Evolutionary conservation across 2,888 invertebrate genomes (phyloP).

Genomic region (Papilio elwesi): DNA sequence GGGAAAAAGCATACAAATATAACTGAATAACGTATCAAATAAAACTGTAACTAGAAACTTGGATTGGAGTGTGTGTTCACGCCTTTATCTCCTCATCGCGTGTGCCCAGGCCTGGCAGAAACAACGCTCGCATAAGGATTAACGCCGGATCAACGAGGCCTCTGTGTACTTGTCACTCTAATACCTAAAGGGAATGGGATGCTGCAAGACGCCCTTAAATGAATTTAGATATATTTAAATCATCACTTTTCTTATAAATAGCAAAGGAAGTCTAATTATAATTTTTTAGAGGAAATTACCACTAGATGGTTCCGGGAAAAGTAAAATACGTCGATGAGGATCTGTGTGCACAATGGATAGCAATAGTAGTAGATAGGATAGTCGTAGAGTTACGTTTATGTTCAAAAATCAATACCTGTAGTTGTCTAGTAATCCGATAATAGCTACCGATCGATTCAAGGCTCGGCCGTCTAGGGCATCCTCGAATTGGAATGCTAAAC

Average conservation of each 20-base stretch:
- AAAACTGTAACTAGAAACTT: slow-evolving; percentile 48
- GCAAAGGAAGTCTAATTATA: neutral
- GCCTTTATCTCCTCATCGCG: slow-evolving; percentile 59
- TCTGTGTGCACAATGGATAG: too few relatives aligned
- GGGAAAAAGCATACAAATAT: slow-evolving; percentile 40
- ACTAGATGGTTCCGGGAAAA: too few relatives aligned
- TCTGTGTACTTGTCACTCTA: slow-evolving; percentile 49
- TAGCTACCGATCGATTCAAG: too few relatives aligned
- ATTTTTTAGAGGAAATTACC: neutral
- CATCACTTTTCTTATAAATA: slow-evolving; percentile 42
- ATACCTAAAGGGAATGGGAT: slow-evolving; percentile 35
- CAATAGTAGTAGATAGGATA: too few relatives aligned
- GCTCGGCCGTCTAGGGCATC: too few relatives aligned
- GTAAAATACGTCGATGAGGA: too few relatives aligned
- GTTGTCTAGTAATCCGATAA: too few relatives aligned
- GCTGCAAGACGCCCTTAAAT: slow-evolving; percentile 43
- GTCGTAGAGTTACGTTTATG: too few relatives aligned
- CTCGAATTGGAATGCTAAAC: too few relatives aligned
- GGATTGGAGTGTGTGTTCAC: slow-evolving; percentile 48
- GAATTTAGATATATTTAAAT: slow-evolving; percentile 52
- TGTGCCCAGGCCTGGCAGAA: slow-evolving; percentile 56
- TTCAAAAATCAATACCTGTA: too few relatives aligned
- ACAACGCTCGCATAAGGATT: slow-evolving; percentile 59
- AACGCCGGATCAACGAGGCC: slow-evolving; percentile 54
- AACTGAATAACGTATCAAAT: slow-evolving; percentile 46